Evolutionary conservation across 37 sponge, comb jelly and placozoan genomes (phyloP).

Genomic region (Oopsacas minuta): DNA sequence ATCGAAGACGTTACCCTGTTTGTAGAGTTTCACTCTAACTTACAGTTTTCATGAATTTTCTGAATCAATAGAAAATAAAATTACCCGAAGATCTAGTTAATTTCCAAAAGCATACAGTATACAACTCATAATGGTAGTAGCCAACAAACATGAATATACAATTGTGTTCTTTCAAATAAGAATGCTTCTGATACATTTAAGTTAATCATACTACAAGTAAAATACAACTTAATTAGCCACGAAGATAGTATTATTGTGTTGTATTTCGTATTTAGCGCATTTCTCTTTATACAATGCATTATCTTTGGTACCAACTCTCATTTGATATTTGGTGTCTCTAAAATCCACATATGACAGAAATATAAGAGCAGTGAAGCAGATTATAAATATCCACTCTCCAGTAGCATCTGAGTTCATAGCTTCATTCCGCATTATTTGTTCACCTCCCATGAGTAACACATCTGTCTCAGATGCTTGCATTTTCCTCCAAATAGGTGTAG

Average conservation of each 20-base stretch:
- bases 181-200: no score
- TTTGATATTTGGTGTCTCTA: neutral
- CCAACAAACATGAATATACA: no score
- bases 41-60: no score
- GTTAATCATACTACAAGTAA: no score
- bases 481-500: neutral
- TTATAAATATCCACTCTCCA: neutral
- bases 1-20: no score
- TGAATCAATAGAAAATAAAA: no score
- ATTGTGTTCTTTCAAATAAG: no score
- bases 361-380: neutral
- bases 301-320: constrained; percentile 3
- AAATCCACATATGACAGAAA: constrained; percentile 3
- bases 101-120: no score
- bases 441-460: neutral
- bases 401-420: constrained; percentile 13
- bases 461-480: neutral
- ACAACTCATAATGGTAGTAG: no score
- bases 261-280: neutral
- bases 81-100: no score
- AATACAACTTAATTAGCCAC: neutral
- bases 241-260: neutral
- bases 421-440: neutral
- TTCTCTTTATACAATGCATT: neutral
- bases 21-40: no score